Conservation (phyloP, 2,888 invertebrate genomes). For the Zygothrica quintamaculata region DNA sequence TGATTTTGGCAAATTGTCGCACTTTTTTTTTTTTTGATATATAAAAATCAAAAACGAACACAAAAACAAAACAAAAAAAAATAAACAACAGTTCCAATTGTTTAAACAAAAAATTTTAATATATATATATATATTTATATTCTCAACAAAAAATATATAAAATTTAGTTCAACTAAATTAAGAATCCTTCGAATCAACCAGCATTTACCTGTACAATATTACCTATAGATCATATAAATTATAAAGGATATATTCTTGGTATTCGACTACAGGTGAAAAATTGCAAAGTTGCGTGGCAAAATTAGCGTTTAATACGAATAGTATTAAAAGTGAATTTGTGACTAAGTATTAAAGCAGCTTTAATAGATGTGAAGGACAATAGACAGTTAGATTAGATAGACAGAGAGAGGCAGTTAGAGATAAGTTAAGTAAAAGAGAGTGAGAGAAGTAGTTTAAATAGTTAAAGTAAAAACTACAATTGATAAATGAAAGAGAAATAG, state of each 20-base stretch:
- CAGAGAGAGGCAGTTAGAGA: conserved; percentile 26
- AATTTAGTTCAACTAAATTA: conserved; percentile 1
- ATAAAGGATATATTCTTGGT: conserved; percentile 20
- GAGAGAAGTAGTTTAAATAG: background rate
- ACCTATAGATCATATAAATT: conserved; percentile 33
- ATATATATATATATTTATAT: background rate
- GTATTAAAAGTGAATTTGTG: conserved; percentile 29
- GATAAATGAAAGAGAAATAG: conserved; percentile 14
- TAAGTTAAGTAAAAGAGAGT: background rate
- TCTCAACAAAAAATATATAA: background rate
- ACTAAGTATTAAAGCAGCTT: conserved; percentile 39
- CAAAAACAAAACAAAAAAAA: conserved; percentile 29
- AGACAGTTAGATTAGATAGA: conserved; percentile 12
- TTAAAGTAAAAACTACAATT: conserved; percentile 36
- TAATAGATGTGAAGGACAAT: conserved; percentile 36
- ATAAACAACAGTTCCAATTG: conserved; percentile 21
- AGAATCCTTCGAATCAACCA: conserved; percentile 1
- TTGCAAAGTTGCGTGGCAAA: conserved; percentile 40
- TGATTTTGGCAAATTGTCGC: conserved; percentile 36
- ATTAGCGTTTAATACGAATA: conserved; percentile 31
- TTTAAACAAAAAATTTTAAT: conserved; percentile 26
- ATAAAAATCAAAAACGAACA: no score
- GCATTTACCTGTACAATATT: conserved; percentile 7
- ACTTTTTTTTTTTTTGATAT: no score
- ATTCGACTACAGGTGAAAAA: conserved; percentile 27